Percentiles rank a stretch among this genome's conserved stretches.
These are phyloP conservation scores for Sylvilagus bachmani DNA, from an alignment of 2,113 vertebrate genomes.

Conservation along the genomic window DNA sequence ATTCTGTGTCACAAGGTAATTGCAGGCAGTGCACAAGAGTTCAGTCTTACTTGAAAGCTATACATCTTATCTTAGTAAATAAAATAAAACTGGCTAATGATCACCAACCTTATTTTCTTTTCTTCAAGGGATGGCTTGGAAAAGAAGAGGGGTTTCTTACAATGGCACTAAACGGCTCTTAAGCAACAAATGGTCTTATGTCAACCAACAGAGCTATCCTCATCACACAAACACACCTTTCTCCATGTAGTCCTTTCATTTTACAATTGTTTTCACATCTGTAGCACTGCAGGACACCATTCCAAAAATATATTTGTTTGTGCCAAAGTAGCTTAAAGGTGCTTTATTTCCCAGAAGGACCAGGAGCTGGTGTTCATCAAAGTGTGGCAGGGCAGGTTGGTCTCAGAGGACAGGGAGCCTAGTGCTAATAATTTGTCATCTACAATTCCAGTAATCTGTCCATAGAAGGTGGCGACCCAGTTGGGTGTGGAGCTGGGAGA, in stretches of 20 bases:
- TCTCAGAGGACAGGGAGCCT: background rate
- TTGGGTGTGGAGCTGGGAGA: background rate
- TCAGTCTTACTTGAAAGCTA: slow-evolving; percentile 82
- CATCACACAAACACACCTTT: slow-evolving; percentile 10
- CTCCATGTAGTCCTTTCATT: background rate
- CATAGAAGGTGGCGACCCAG: rapidly evolving
- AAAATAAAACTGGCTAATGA: slow-evolving; percentile 91
- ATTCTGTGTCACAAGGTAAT: slow-evolving; percentile 75
- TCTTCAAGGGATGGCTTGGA: slow-evolving; percentile 75
- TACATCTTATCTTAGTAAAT: slow-evolving; percentile 90
- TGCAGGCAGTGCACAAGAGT: slow-evolving; percentile 68
- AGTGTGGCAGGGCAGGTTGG: background rate
- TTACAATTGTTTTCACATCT: background rate
- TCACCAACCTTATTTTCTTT: slow-evolving; percentile 84
- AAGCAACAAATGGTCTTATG: slow-evolving; percentile 75
- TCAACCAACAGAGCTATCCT: slow-evolving; percentile 62
- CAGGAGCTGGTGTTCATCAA: background rate
- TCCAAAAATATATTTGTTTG: background rate
- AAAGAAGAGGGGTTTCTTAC: slow-evolving; percentile 73
- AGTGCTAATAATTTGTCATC: background rate
- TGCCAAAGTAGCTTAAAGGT: background rate
- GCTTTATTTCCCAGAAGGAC: background rate
- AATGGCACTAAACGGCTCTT: slow-evolving; percentile 74
- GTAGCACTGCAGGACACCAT: background rate
- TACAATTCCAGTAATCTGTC: background rate